Evolutionary conservation across 2,113 vertebrate genomes (phyloP), one percentile per base, ranked within the genome.

Genomic region (Pleuronectes platessa): DNA sequence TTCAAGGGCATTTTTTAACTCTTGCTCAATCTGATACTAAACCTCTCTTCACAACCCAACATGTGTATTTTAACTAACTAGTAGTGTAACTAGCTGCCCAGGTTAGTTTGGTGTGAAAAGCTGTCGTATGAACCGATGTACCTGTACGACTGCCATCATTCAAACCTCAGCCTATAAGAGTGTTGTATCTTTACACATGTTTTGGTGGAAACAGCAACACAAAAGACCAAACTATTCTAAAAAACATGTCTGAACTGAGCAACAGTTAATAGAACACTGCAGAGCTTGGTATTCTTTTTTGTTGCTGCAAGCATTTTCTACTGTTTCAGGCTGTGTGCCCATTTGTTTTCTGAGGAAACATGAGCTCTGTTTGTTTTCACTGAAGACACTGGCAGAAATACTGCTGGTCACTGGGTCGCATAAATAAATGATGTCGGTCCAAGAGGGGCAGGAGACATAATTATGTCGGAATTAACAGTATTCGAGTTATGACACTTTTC

Each of bases 371-470:
- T 62, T 56, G 27, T 61, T 71, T 71, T 20, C 5, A 61, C 40
- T 3, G 24, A 68, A 20, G 59, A 37, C 18, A 35, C 15, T 53
- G 2, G 26, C 66, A 74, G 20, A 42, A 78, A n/a, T 0, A 61
- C 11, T 40, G 61, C 9, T 17, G 27, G 61, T 76, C 54, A 35
- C 26, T 13, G 35, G 18, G 35, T 61, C 35, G 15, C 47, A 47
- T 53, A 71, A 74, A 68, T 64, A n/a, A 67, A 73, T 71, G 11
- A 60, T 61, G 71, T 35, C 14, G 31, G 49, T 81, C 74, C 51
- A 62, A 61, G 12, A 61, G 69, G 58, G n/a, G 1, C 72, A 45
- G 18, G 1, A 4, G 47, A 54, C 18, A 9, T 66, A 70, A 64
- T 23, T 24, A 45, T 63, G 58, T 67, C 53, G n/a, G 2, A 74